These are phyloP conservation scores for Colaptes auratus DNA, from an alignment of 2,113 vertebrate genomes.

Conservation along the genomic window DNA sequence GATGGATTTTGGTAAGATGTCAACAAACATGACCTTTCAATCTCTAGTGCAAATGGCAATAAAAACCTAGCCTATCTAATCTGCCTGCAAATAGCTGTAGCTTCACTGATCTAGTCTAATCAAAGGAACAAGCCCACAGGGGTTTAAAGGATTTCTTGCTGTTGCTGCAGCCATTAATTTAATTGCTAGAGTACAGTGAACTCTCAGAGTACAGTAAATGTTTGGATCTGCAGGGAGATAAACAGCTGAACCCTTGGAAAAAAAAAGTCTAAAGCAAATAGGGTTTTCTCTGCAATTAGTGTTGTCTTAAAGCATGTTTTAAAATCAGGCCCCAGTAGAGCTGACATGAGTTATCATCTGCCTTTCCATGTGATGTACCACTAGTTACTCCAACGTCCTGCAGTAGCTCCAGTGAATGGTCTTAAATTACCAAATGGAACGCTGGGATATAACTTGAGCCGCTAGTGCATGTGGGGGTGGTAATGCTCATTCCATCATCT, in stretches of 20 bases:
- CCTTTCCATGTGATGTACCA: background rate
- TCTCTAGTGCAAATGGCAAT: slow-evolving; percentile 66
- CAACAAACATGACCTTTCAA: slow-evolving; percentile 71
- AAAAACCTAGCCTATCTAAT: slow-evolving; percentile 69
- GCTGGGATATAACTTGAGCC: background rate
- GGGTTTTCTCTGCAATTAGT: slow-evolving; percentile 64
- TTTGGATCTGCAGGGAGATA: slow-evolving; percentile 68
- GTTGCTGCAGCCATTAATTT: slow-evolving; percentile 75
- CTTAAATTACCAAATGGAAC: background rate
- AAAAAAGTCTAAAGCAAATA: slow-evolving; percentile 56
- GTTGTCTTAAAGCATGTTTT: slow-evolving; percentile 58
- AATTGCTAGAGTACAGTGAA: slow-evolving; percentile 75
- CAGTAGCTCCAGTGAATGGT: background rate
- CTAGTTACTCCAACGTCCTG: background rate
- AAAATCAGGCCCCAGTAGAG: slow-evolving; percentile 22
- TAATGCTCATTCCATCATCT: background rate
- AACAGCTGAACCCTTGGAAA: slow-evolving; percentile 62
- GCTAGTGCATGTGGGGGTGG: background rate
- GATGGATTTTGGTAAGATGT: slow-evolving; percentile 64
- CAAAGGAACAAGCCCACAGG: slow-evolving; percentile 76
- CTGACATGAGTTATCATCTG: slow-evolving; percentile 27
- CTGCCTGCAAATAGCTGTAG: slow-evolving; percentile 75
- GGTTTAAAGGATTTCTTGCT: slow-evolving; percentile 73
- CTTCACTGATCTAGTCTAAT: slow-evolving; percentile 78
- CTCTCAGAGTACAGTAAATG: slow-evolving; percentile 69